These are phyloP conservation scores for Samia ricini DNA, from an alignment of 1,140 invertebrate genomes.

Conservation along the genomic window DNA sequence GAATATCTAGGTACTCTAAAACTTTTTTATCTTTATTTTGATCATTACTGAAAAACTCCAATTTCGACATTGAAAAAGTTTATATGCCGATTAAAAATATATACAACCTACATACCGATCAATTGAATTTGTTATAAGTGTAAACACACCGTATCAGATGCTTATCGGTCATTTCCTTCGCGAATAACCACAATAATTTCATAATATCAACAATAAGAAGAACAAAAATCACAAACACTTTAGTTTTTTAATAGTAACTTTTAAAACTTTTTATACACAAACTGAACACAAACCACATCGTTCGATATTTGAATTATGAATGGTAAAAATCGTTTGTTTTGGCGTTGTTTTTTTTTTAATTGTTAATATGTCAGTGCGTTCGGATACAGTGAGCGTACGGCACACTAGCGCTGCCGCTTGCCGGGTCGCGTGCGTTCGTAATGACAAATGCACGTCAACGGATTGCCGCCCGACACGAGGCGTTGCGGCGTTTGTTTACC, in stretches of 20 bases:
- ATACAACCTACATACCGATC: neutral
- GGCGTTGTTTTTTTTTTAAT: slow-evolving; percentile 20
- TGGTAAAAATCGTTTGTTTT: slow-evolving; percentile 16
- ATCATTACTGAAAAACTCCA: too few species aligned
- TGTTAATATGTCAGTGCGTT: slow-evolving; percentile 23
- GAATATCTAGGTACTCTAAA: too few species aligned
- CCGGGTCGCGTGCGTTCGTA: slow-evolving; percentile 52
- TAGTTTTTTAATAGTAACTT: slow-evolving; percentile 4
- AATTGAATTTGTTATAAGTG: neutral
- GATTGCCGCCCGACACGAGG: slow-evolving; percentile 31
- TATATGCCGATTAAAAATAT: neutral
- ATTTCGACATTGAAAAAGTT: neutral
- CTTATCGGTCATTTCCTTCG: slow-evolving; percentile 49
- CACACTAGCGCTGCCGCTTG: slow-evolving; percentile 27
- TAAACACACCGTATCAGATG: slow-evolving; percentile 3
- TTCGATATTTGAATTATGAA: slow-evolving; percentile 26
- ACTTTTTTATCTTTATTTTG: too few species aligned
- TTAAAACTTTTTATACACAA: slow-evolving; percentile 23
- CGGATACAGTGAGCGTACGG: slow-evolving; percentile 35
- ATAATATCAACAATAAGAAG: slow-evolving; percentile 10
- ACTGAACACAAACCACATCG: slow-evolving; percentile 17
- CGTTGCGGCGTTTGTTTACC: slow-evolving; percentile 57
- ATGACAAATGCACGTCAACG: slow-evolving; percentile 72
- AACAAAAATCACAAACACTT: slow-evolving; percentile 29
- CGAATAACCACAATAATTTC: slow-evolving; percentile 30